phyloP scores from a whole-genome alignment of 2,113 vertebrate genomes.

The Reinhardtius hippoglossoides region DNA sequence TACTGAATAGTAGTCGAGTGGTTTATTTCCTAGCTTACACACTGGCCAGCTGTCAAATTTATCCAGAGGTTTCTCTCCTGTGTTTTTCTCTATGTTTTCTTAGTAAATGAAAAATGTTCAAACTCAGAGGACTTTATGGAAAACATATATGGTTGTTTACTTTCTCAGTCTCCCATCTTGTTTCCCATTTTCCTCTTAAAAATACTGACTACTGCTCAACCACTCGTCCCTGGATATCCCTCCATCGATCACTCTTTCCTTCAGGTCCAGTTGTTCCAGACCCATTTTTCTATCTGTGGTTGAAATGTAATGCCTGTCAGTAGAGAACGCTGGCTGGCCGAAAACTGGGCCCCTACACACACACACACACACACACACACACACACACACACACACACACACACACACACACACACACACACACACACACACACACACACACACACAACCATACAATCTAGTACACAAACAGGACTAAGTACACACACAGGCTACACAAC shows the following conservation, averaged over 20 bases:
- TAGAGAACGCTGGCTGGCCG: conserved; percentile 47
- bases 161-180: not conserved
- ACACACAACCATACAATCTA: conserved; percentile 3
- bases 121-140: not conserved
- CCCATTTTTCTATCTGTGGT: conserved; percentile 51
- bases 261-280: conserved; percentile 32
- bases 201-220: conserved; percentile 31
- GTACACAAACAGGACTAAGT: conserved; percentile 8
- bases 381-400: conserved; percentile 1
- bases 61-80: conserved; percentile 5
- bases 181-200: conserved; percentile 11
- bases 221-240: conserved; percentile 21
- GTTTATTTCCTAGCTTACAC: conserved; percentile 12
- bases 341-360: conserved; percentile 16
- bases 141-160: not conserved
- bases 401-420: conserved; percentile 22
- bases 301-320: conserved; percentile 64
- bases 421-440: conserved; percentile 21
- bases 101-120: conserved; percentile 9
- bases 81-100: conserved; percentile 18
- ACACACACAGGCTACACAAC: conserved; percentile 16
- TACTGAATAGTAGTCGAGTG: too few relatives aligned
- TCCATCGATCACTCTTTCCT: conserved; percentile 23
- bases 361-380: conserved; percentile 26
- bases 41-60: not conserved